phyloP scores from a whole-genome alignment of 2,888 invertebrate genomes.

The Timema podura region DNA sequence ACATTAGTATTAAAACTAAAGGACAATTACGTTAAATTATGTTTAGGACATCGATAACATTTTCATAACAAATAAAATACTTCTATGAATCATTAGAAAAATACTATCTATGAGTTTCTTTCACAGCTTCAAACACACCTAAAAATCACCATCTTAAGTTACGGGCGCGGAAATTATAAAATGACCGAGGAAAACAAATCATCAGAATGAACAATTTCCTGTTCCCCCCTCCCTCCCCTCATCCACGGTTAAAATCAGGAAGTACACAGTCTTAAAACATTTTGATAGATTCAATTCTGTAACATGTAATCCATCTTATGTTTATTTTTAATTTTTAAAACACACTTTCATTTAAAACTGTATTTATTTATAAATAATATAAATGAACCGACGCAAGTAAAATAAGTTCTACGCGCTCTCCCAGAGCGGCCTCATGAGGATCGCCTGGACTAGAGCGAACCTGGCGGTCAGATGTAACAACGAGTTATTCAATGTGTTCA shows the following conservation, averaged over 20 bases:
- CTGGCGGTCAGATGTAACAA: conserved; percentile 14
- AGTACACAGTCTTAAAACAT: conserved; percentile 17
- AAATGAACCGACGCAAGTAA: conserved; percentile 7
- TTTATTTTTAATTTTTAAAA: no score
- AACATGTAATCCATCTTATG: no score
- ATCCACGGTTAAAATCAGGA: conserved; percentile 17
- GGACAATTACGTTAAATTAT: no score
- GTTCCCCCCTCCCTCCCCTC: not conserved
- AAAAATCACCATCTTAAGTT: no score
- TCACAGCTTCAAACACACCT: no score
- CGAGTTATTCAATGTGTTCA: not conserved
- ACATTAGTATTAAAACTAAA: no score
- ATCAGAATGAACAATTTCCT: not conserved
- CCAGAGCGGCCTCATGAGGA: not conserved
- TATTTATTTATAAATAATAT: conserved; percentile 12
- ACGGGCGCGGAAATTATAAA: conserved; percentile 2
- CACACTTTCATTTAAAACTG: not conserved
- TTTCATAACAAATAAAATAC: not conserved
- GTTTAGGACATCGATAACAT: no score
- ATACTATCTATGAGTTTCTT: not conserved
- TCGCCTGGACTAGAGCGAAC: conserved; percentile 6
- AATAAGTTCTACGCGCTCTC: not conserved
- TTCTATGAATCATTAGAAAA: not conserved
- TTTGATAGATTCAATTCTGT: conserved; percentile 12
- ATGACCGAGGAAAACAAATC: not conserved